phyloP scores from a whole-genome alignment of 2,113 vertebrate species.

The Corythornis cristatus region DNA sequence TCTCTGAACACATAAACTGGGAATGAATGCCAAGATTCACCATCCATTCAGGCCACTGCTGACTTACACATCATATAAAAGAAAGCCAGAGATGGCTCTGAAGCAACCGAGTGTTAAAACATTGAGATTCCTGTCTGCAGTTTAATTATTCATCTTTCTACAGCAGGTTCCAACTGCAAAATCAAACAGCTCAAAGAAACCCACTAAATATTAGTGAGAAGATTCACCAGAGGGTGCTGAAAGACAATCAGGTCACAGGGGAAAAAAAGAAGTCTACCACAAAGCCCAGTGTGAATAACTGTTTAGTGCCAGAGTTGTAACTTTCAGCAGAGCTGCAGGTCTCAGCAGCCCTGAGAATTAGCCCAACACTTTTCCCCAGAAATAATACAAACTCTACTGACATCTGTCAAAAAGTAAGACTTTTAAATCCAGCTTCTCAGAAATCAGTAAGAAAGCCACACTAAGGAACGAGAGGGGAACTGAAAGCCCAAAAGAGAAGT shows the following conservation, averaged over 20 bases:
- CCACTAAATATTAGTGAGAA: neutral
- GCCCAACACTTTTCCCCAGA: fast-evolving
- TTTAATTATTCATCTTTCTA: neutral
- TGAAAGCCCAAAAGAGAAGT: neutral
- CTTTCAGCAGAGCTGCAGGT: neutral
- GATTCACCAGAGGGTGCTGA: neutral
- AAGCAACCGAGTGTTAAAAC: neutral
- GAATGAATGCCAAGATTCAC: neutral
- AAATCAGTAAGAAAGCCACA: neutral
- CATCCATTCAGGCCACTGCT: neutral
- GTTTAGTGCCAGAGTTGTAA: fast-evolving
- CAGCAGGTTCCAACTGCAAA: neutral
- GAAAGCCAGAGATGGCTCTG: neutral
- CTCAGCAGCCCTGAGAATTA: neutral
- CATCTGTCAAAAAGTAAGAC: neutral
- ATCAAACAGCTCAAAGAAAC: neutral
- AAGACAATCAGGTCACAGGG: neutral
- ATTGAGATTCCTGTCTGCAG: neutral
- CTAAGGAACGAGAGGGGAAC: neutral
- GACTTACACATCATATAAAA: neutral
- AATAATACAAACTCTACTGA: too few relatives aligned
- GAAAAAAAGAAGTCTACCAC: neutral
- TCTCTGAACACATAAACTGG: neutral
- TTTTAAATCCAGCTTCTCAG: neutral
- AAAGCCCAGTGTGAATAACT: neutral